phyloP scores from a whole-genome alignment of 2,797 vertebrate species.

The Poecilia picta region DNA sequence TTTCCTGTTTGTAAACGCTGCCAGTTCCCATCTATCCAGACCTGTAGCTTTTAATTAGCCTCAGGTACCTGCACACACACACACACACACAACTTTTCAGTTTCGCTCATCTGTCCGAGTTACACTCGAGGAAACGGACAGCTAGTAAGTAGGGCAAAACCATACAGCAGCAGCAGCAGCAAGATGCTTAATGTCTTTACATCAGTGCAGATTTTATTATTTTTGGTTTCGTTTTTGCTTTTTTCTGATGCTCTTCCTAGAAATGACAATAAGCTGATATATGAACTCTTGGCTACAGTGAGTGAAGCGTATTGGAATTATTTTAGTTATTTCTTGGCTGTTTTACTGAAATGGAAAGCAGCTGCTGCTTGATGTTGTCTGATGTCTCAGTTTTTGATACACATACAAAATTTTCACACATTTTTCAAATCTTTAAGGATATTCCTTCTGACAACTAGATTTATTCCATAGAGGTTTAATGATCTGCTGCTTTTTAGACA shows the following conservation, averaged over 20 bases:
- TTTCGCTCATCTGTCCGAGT: conserved; percentile 36
- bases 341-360: neutral
- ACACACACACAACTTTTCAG: conserved; percentile 15
- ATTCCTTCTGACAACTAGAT: no score
- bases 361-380: neutral
- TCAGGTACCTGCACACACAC: conserved; percentile 43
- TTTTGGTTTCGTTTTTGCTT: neutral
- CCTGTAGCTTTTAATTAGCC: conserved; percentile 56
- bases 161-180: conserved; percentile 7
- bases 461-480: no score
- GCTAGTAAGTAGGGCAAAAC: conserved; percentile 32
- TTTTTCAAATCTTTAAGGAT: neutral
- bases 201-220: neutral
- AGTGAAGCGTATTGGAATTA: neutral
- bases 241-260: neutral
- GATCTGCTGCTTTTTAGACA: no score
- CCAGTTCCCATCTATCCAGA: conserved; percentile 18
- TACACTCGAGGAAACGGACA: conserved; percentile 39
- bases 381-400: neutral
- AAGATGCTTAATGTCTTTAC: neutral
- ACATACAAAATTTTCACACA: neutral
- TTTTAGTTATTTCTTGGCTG: neutral
- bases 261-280: neutral
- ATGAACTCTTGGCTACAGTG: neutral
- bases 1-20: neutral